Conservation (phyloP, 2,113 vertebrate species). For the Thunnus maccoyii region DNA sequence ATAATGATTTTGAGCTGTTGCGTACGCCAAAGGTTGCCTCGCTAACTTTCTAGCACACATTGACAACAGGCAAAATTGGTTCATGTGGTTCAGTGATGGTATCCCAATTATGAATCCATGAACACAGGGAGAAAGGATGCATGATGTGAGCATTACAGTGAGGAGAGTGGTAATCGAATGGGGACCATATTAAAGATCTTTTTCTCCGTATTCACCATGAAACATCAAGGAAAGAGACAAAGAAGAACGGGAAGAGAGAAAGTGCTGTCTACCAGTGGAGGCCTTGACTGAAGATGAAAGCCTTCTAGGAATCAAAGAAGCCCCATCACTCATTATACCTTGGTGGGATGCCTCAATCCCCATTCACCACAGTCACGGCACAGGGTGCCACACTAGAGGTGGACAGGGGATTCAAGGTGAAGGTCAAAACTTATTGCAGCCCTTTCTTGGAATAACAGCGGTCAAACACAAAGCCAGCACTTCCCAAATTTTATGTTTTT, state of each 20-base stretch:
- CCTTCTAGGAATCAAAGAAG: constrained; percentile 78
- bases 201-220: constrained; percentile 67
- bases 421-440: constrained; percentile 35
- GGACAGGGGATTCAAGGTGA: constrained; percentile 47
- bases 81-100: constrained; percentile 65
- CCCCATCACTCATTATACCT: constrained; percentile 79
- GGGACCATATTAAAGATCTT: constrained; percentile 71
- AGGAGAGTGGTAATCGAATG: constrained; percentile 59
- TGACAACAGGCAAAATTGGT: constrained; percentile 65
- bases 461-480: constrained; percentile 2
- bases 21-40: constrained; percentile 45
- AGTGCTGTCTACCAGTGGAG: constrained; percentile 72
- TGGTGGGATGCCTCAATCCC: constrained; percentile 70
- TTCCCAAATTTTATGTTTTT: neutral
- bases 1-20: constrained; percentile 71
- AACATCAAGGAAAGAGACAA: constrained; percentile 80
- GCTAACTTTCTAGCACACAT: constrained; percentile 48
- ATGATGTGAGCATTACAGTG: constrained; percentile 50
- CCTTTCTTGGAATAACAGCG: constrained; percentile 12
- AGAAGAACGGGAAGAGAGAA: constrained; percentile 69
- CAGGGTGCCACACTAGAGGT: constrained; percentile 39
- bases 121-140: constrained; percentile 45
- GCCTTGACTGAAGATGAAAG: constrained; percentile 83
- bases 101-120: constrained; percentile 72
- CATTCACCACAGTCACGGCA: constrained; percentile 47